Conservation (phyloP, 1,140 invertebrate species). For the roundworm (Caenorhabditis elegans) region WBcel235 BX284603.4:4878001-4878500, state of each 20-base stretch:
- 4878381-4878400: too few relatives aligned
- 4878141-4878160: not conserved
- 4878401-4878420: too few relatives aligned
- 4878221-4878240: constrained; percentile 2
- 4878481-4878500: not conserved
- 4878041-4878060: not conserved
- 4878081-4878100: not conserved
- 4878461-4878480: not conserved
- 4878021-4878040: not conserved
- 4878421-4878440: not conserved
- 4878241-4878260: not conserved
- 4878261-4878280: not conserved
- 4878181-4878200: constrained; percentile 1
- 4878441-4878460: not conserved
- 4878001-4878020: not conserved
- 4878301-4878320: not conserved
- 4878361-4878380: not conserved
- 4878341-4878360: not conserved
- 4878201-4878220: not conserved
- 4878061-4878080: not conserved
- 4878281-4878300: not conserved
- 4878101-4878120: not conserved
- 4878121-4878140: not conserved
- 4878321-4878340: not conserved
- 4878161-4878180: not conserved